Conservation (phyloP, 2,113 vertebrate genomes). For the Carollia perspicillata region DNA sequence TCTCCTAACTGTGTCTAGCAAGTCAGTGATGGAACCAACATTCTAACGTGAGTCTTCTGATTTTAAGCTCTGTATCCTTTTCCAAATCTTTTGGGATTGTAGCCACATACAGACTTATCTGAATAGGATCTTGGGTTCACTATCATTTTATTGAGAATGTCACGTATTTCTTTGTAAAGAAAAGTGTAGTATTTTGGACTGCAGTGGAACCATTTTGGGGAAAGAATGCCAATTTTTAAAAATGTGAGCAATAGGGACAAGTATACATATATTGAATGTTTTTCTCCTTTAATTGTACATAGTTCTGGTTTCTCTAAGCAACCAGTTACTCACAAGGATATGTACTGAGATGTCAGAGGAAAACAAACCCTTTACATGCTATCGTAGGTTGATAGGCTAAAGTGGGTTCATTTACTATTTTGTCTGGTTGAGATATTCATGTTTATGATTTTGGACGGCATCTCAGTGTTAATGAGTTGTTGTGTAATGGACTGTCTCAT, state of each 20-base stretch:
- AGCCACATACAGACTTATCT: neutral
- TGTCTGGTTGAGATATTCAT: neutral
- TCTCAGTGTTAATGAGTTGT: conserved; percentile 25
- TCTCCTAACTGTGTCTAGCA: neutral
- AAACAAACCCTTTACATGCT: neutral
- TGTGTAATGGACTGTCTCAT: neutral
- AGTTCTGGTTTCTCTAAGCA: neutral
- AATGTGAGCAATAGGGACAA: neutral
- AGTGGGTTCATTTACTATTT: conserved; percentile 6
- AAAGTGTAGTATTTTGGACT: neutral
- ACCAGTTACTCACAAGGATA: neutral
- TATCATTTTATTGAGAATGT: conserved; percentile 8
- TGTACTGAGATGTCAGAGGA: neutral
- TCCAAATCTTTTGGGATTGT: neutral
- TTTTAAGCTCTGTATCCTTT: neutral
- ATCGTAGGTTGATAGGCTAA: neutral
- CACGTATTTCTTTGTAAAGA: neutral
- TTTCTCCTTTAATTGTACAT: neutral
- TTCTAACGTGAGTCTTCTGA: neutral
- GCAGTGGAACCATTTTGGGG: neutral
- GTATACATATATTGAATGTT: neutral
- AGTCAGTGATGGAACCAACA: neutral
- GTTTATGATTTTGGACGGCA: conserved; percentile 34
- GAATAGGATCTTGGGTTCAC: neutral
- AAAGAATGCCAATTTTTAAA: neutral